These are phyloP conservation scores for Doryteuthis pealeii DNA, from an alignment of 1,140 invertebrate species.

Conservation along the genomic window DNA sequence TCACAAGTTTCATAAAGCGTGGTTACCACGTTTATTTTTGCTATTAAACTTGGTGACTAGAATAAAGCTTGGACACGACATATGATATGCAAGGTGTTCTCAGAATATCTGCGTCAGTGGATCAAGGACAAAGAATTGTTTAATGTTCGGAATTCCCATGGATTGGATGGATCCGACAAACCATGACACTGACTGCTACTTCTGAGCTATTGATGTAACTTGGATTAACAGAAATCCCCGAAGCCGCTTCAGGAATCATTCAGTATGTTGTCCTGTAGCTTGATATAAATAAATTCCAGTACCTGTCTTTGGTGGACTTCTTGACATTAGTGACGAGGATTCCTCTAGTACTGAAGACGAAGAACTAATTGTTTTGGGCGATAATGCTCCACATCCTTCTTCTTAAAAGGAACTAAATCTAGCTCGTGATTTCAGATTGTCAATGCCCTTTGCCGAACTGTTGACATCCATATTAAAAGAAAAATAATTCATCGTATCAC, in stretches of 20 bases:
- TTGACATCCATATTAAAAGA: conserved; percentile 3
- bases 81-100: background rate
- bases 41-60: too few species aligned
- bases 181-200: too few species aligned
- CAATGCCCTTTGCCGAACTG: background rate
- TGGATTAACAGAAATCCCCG: background rate
- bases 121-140: background rate
- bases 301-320: background rate
- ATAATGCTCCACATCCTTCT: conserved; percentile 8
- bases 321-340: too few species aligned
- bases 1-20: too few species aligned
- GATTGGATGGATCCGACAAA: background rate
- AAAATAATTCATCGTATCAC: background rate
- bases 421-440: conserved; percentile 1
- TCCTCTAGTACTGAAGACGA: background rate
- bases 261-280: background rate
- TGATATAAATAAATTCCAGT: background rate
- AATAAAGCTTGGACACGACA: background rate
- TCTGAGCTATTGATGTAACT: background rate
- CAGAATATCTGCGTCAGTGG: background rate
- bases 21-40: too few species aligned
- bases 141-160: background rate
- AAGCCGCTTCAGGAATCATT: background rate
- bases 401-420: background rate
- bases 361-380: background rate